phyloP scores from a whole-genome alignment of 2,113 vertebrate genomes.

The Larimichthys crocea region DNA sequence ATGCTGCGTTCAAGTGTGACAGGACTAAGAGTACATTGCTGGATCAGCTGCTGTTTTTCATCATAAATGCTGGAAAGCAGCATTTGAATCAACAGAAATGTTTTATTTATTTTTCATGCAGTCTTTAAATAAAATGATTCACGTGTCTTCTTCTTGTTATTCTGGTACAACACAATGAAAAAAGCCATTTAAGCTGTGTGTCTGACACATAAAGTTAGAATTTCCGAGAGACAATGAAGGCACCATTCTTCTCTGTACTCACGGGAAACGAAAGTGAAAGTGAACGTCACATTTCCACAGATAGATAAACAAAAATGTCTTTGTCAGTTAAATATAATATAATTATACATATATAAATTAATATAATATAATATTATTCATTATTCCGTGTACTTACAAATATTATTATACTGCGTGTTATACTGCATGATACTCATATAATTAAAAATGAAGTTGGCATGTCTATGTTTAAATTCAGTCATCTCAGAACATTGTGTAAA shows the following conservation, averaged over 20 bases:
- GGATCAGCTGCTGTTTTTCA: neutral
- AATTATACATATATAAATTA: neutral
- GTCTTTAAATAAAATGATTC: neutral
- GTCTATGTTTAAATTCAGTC: neutral
- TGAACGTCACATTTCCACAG: neutral
- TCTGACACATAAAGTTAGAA: neutral
- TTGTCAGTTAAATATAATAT: no score
- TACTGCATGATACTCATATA: no score
- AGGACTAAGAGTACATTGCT: neutral
- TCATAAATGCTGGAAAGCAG: neutral
- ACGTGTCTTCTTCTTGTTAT: neutral
- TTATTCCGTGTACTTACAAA: no score
- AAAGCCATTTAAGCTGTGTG: no score
- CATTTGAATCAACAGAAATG: neutral
- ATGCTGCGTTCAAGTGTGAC: neutral
- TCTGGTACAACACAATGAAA: neutral
- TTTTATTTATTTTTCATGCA: neutral
- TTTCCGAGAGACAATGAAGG: constrained; percentile 36
- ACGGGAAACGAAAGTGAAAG: constrained; percentile 67
- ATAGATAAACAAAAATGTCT: neutral
- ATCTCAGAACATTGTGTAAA: neutral
- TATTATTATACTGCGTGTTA: no score
- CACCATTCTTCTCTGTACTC: neutral
- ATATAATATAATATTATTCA: no score
- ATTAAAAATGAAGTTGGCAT: neutral